Base-by-base conservation (phyloP, 2,888 invertebrate genomes). In the Eupithecia vulgata region DNA sequence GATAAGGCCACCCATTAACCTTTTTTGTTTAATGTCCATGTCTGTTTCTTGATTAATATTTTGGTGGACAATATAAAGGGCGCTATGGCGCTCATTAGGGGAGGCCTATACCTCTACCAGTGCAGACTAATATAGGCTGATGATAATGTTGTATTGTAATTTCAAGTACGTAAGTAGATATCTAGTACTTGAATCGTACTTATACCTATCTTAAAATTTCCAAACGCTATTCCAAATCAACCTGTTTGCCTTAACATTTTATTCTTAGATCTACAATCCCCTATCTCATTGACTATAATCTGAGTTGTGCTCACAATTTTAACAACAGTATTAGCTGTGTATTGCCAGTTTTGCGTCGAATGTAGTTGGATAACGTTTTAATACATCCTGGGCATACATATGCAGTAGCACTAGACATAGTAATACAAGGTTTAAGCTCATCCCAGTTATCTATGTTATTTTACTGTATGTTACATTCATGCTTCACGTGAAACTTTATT, bases 251-350 rank as follows among this genome's bases (percentile, higher is more conserved):
- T n/a, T 1, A 21, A 40, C 40, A 65, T 40, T n/a, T 12, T 15
- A 65, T 72, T 73, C 64, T 59, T 67, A 73, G 70, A 61, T 71
- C 73, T 73, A 73, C 52, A 69, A 57, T 62, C 45, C 48, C 67
- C 64, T 72, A 68, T 68, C 72, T 66, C 75, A 73, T 70, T 74
- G 74, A 73, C 69, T 71, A 69, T 78, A 78, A 78, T 69, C 52
- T 68, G 67, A 71, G 25, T 61, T 57, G 52, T 65, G 66, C 69
- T 65, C 67, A 76, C 74, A 70, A 82, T 80, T 76, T 80, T 79
- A 82, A 82, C 79, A 79, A 82, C 45, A 8, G 71, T 81, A 85
- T 83, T 80, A 83, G 77, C 74, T 70, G 74, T 68, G 62, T 68
- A 67, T 73, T 72, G 75, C 68, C 74, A 66, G 72, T 76, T 76